Evolutionary conservation across 2,888 invertebrate genomes (phyloP).

Genomic region (Hydraecia micacea): DNA sequence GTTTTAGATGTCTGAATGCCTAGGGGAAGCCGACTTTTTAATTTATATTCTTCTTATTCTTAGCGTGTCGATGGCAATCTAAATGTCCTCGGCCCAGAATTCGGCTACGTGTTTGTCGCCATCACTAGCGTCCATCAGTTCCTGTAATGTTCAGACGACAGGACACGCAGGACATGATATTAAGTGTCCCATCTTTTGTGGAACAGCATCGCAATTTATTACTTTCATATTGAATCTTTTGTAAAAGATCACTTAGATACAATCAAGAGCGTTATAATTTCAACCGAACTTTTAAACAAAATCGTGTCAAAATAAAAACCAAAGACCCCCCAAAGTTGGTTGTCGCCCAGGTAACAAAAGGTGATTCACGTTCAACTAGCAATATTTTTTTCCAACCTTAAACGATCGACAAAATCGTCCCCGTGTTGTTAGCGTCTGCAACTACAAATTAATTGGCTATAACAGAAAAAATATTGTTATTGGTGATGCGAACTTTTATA

Average conservation of each 20-base stretch:
- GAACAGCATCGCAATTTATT: too few species aligned
- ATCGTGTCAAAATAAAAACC: not conserved
- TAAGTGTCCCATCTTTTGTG: too few species aligned
- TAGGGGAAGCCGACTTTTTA: not conserved
- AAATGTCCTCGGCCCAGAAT: too few species aligned
- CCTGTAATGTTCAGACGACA: too few species aligned
- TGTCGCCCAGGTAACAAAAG: conserved; percentile 34
- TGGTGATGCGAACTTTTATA: conserved; percentile 67
- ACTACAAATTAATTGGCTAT: conserved; percentile 82
- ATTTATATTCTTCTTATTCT: not conserved
- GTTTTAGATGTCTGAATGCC: too few species aligned
- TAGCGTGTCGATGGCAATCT: too few species aligned
- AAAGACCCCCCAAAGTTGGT: not conserved
- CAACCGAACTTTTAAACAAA: not conserved
- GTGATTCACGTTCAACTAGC: conserved; percentile 52
- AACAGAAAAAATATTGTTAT: conserved; percentile 80
- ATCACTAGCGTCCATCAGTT: too few species aligned
- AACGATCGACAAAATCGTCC: conserved; percentile 65
- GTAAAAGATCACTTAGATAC: not conserved
- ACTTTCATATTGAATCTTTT: not conserved
- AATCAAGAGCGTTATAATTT: not conserved
- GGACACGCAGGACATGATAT: too few species aligned
- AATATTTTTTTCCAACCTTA: conserved; percentile 62
- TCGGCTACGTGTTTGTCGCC: too few species aligned
- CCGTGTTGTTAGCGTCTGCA: conserved; percentile 72